Base-by-base conservation (phyloP, 2,797 vertebrate genomes). In the Cercopithecus petaurista region DNA sequence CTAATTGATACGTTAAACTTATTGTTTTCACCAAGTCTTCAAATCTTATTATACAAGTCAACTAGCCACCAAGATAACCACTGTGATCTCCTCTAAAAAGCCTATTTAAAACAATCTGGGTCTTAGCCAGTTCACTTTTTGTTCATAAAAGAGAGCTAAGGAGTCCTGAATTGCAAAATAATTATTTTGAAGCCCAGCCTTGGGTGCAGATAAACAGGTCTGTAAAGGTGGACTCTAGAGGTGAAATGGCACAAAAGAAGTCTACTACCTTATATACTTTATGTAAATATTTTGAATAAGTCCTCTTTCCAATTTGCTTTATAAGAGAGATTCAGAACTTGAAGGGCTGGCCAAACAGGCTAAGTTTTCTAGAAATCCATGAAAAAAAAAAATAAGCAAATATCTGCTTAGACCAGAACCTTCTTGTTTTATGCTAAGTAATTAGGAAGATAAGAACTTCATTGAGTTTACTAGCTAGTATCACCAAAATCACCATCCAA, bases 1-100 rank as follows among this genome's bases (percentile, higher is more conserved):
- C 33, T 76, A 24, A 76, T 52, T 90, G 5, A 59, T 57, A 57
- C 43, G 70, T 77, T 88, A 82, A 90, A 93, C 5, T 82, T 93
- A 86, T 12, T 57, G 81, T 92, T 96, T 94, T 90, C 41, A 95
- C 28, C 28, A 76, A 75, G 33, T 88, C 64, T 80, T 90, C 72
- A 84, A 79, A 75, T 88, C 7, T 57, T 96, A 73, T 41, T 89
- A 36, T 28, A n/a, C n/a, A 39, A 50, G 39, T 80, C 59, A 84
- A 59, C 36, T 75, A 43, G 48, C 43, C 88, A 82, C 19, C 30
- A 1, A 94, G 64, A 85, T 64, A 91, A 84, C 50, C 26, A 50
- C 36, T 36, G 6, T 79, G 59, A 83, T 41, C 80, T 86, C 75
- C 26, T 22, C 39, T 75, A 52, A 88, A 90, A 17, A 28, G 4